These are phyloP conservation scores for Furnarius figulus DNA, from an alignment of 2,113 vertebrate species.

Conservation along the genomic window DNA sequence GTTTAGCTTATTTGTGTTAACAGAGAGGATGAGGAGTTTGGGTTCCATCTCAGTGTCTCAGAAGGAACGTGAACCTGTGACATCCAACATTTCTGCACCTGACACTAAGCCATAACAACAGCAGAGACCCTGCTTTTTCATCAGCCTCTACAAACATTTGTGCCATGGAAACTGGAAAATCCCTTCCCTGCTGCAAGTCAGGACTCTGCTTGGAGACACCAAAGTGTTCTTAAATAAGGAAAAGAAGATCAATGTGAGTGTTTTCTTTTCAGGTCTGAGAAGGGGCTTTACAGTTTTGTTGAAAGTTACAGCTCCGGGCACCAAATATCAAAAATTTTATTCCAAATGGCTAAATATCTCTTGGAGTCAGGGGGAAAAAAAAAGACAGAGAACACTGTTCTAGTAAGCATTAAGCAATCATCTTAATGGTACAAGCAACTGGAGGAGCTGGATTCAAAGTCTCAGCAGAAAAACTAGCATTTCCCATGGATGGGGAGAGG, in stretches of 20 bases:
- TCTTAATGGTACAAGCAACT: background rate
- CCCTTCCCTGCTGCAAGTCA: background rate
- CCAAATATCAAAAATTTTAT: background rate
- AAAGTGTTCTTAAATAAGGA: background rate
- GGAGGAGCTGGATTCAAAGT: background rate
- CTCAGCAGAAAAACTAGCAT: background rate
- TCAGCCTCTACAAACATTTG: background rate
- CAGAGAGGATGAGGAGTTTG: background rate
- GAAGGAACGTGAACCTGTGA: background rate
- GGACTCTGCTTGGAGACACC: background rate
- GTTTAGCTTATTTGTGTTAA: background rate
- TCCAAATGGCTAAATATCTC: background rate
- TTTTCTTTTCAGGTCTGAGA: background rate
- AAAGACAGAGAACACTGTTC: background rate
- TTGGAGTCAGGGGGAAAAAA: background rate
- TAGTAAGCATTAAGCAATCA: background rate
- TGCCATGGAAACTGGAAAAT: background rate
- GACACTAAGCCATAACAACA: background rate
- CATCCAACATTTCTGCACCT: background rate
- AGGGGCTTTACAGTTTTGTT: background rate
- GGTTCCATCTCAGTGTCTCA: background rate
- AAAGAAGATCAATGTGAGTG: background rate
- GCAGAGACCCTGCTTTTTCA: background rate
- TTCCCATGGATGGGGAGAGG: background rate
- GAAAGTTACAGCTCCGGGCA: background rate